Conservation (phyloP, 2,113 vertebrate genomes). For the Platichthys stellatus region DNA sequence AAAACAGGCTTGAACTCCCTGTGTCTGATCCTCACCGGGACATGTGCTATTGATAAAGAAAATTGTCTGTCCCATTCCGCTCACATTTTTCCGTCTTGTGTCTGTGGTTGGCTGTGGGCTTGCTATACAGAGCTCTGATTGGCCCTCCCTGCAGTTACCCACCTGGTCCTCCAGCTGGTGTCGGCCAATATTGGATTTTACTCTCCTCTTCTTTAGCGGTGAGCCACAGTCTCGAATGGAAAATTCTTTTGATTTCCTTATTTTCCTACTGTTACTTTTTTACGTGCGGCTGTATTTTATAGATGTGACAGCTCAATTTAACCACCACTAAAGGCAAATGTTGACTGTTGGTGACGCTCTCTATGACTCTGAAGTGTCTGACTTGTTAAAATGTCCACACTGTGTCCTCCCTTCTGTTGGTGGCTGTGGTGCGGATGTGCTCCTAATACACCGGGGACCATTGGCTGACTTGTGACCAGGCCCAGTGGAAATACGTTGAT, state of each 20-base stretch:
- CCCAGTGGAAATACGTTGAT: slow-evolving; percentile 40
- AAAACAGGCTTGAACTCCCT: neutral
- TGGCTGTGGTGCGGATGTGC: slow-evolving; percentile 27
- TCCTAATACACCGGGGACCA: slow-evolving; percentile 37
- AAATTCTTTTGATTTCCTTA: slow-evolving; percentile 47
- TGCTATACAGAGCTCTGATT: slow-evolving; percentile 26
- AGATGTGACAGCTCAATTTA: slow-evolving; percentile 32
- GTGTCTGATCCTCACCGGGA: slow-evolving; percentile 27
- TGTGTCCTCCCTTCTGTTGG: slow-evolving; percentile 32
- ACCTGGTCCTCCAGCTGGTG: slow-evolving; percentile 62
- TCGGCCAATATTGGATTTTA: slow-evolving; percentile 40
- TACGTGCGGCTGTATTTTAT: slow-evolving; percentile 52
- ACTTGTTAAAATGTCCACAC: slow-evolving; percentile 18
- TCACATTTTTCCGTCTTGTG: slow-evolving; percentile 9
- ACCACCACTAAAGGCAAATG: slow-evolving; percentile 28
- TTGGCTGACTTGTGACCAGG: slow-evolving; percentile 46
- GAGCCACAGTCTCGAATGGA: slow-evolving; percentile 59
- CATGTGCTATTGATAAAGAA: slow-evolving; percentile 54
- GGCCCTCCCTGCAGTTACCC: slow-evolving; percentile 54
- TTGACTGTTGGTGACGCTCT: neutral
- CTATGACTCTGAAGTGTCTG: neutral
- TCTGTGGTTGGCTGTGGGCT: slow-evolving; percentile 10
- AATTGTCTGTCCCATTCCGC: slow-evolving; percentile 22
- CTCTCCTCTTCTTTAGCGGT: slow-evolving; percentile 31
- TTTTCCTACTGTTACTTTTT: slow-evolving; percentile 59